These are phyloP conservation scores for Halocynthia aurantium DNA, from an alignment of 23 tunicate genomes.

Conservation along the genomic window DNA sequence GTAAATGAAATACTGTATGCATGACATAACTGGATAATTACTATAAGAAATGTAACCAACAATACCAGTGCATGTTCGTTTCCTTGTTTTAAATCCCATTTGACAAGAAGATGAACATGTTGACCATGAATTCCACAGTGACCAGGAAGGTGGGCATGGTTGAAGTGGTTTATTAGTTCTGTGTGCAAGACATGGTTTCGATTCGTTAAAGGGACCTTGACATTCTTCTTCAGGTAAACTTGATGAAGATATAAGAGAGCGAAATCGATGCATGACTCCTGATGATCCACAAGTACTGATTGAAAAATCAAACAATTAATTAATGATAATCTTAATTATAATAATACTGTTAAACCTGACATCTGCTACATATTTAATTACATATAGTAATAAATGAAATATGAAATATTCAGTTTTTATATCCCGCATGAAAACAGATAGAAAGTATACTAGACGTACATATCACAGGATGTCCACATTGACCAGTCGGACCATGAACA, in stretches of 20 bases:
- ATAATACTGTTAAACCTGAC: no score
- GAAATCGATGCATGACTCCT: neutral
- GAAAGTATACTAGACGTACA: slow-evolving; percentile 1
- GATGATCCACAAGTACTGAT: slow-evolving; percentile 8
- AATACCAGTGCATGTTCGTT: neutral
- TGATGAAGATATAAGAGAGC: neutral
- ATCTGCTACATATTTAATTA: no score
- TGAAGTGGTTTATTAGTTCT: no score
- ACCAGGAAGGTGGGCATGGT: slow-evolving; percentile 2
- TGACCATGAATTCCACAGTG: neutral
- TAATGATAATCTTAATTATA: no score
- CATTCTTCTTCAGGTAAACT: neutral
- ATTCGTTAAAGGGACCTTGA: neutral
- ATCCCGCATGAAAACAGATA: no score
- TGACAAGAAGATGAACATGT: neutral
- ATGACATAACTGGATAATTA: neutral
- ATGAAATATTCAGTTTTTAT: no score
- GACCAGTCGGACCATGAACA: slow-evolving; percentile 73
- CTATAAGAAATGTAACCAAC: neutral
- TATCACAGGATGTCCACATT: slow-evolving; percentile 60
- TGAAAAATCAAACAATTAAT: neutral
- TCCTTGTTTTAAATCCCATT: neutral
- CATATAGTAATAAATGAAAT: no score
- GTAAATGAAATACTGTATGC: neutral
- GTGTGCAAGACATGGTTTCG: neutral